Conservation (phyloP, 2,113 vertebrate genomes). For the Condylura cristata region DNA sequence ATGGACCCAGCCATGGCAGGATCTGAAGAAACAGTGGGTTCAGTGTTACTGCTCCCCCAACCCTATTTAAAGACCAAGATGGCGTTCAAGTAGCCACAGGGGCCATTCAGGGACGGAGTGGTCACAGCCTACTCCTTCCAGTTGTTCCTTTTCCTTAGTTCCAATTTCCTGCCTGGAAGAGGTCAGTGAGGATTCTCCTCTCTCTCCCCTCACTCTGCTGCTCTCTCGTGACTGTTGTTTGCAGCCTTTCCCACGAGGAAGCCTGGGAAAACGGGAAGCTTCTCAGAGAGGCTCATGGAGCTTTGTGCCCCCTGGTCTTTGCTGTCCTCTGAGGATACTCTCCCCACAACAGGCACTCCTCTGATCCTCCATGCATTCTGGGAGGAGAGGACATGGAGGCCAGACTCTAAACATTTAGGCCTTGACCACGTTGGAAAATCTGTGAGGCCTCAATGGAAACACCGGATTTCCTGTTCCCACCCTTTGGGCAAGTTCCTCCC, state of each 20-base stretch:
- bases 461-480: constrained; percentile 40
- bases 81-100: fast-evolving
- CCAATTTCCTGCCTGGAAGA: constrained; percentile 64
- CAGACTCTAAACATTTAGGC: not conserved
- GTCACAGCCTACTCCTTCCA: not conserved
- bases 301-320: constrained; percentile 34
- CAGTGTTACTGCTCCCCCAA: not conserved
- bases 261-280: constrained; percentile 69
- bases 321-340: constrained; percentile 64
- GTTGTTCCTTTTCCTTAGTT: constrained; percentile 36
- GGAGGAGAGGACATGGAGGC: not conserved
- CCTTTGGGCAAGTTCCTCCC: not conserved
- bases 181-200: constrained; percentile 69
- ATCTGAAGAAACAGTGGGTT: not conserved
- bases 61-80: not conserved
- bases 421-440: constrained; percentile 33
- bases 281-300: not conserved
- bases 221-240: constrained; percentile 64
- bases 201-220: constrained; percentile 69
- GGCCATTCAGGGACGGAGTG: fast-evolving
- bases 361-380: not conserved
- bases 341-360: not conserved
- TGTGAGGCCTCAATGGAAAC: constrained; percentile 32
- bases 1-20: not conserved
- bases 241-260: constrained; percentile 83